Conservation (phyloP, 2,113 vertebrate species). For the Todiramphus chloris region DNA sequence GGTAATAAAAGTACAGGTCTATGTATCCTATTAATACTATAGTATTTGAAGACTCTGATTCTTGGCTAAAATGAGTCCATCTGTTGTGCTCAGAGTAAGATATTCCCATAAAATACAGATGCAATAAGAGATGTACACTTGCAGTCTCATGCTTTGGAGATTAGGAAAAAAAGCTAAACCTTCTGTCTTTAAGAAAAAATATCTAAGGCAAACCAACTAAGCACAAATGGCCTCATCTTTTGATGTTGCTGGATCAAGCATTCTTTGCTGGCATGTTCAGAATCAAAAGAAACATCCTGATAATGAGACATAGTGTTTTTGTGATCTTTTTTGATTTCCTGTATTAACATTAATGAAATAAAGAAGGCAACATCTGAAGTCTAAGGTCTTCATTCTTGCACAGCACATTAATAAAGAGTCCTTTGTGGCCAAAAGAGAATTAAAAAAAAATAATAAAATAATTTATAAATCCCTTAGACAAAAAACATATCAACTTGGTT, state of each 20-base stretch:
- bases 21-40: not conserved
- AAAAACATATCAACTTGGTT: not conserved
- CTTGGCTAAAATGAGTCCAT: slow-evolving; percentile 54
- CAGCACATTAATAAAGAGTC: slow-evolving; percentile 18
- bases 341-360: slow-evolving; percentile 71
- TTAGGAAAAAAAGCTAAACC: slow-evolving; percentile 54
- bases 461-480: not conserved
- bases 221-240: slow-evolving; percentile 65
- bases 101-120: slow-evolving; percentile 62
- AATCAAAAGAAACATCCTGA: slow-evolving; percentile 69
- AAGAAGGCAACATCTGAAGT: slow-evolving; percentile 65
- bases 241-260: slow-evolving; percentile 71
- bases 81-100: slow-evolving; percentile 52
- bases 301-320: slow-evolving; percentile 70
- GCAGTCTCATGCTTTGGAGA: slow-evolving; percentile 50
- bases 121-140: slow-evolving; percentile 55
- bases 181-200: slow-evolving; percentile 60
- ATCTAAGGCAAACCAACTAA: slow-evolving; percentile 57
- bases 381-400: slow-evolving; percentile 57
- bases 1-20: not conserved
- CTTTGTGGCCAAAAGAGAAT: slow-evolving; percentile 36
- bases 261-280: slow-evolving; percentile 64
- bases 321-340: slow-evolving; percentile 68
- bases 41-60: not conserved
- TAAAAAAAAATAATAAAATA: not conserved